These are phyloP conservation scores for Diabrotica balteata DNA, from an alignment of 2,888 invertebrate genomes.

Conservation along the genomic window DNA sequence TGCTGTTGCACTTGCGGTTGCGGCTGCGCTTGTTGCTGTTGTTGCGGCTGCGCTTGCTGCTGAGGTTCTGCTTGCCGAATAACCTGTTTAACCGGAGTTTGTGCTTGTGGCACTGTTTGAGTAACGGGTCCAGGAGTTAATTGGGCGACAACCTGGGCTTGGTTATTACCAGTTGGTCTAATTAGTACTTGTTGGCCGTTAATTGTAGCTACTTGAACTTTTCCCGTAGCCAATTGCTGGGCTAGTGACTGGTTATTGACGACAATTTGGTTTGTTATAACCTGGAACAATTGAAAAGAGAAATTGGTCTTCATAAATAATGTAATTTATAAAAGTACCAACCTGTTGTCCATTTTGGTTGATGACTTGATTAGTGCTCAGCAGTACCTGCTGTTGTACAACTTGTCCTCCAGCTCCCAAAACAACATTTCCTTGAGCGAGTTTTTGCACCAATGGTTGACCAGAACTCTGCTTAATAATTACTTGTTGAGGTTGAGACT, in stretches of 20 bases:
- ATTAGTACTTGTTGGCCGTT: constrained; percentile 87
- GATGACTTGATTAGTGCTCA: constrained; percentile 57
- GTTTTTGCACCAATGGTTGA: constrained; percentile 58
- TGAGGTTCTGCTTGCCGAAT: constrained; percentile 30
- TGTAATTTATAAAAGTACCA: constrained; percentile 10
- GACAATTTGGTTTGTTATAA: constrained; percentile 72
- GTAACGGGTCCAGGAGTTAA: constrained; percentile 61
- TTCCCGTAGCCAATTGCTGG: constrained; percentile 83
- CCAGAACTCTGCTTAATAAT: constrained; percentile 51
- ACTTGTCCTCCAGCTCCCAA: constrained; percentile 59
- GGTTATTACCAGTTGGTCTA: constrained; percentile 78
- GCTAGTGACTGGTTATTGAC: constrained; percentile 80
- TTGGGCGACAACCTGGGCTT: constrained; percentile 79
- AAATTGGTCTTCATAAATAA: not conserved
- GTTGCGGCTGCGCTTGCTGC: constrained; percentile 31
- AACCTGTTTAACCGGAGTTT: constrained; percentile 29
- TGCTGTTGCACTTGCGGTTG: constrained; percentile 31
- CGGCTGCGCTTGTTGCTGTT: constrained; percentile 33
- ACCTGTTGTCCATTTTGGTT: constrained; percentile 61
- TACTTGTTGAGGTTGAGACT: constrained; percentile 46
- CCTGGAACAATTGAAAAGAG: constrained; percentile 47
- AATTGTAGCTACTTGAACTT: constrained; percentile 82
- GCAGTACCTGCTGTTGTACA: constrained; percentile 55
- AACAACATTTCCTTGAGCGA: constrained; percentile 52
- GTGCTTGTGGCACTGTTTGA: constrained; percentile 32